Conservation (phyloP, 2,797 vertebrate species). For the Parambassis ranga region DNA sequence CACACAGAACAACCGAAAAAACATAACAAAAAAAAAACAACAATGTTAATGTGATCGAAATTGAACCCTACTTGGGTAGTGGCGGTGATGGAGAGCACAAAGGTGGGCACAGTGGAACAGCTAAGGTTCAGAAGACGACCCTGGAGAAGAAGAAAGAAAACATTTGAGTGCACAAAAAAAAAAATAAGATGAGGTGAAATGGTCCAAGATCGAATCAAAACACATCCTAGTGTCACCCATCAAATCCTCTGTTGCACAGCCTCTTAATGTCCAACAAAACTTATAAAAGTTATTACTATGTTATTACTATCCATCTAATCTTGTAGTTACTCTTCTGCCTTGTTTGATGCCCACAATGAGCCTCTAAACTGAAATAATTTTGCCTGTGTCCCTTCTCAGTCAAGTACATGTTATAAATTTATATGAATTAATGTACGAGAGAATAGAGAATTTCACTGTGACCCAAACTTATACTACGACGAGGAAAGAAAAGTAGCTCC, state of each 20-base stretch:
- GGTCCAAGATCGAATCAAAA: neutral
- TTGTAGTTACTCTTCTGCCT: no score
- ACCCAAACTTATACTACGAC: no score
- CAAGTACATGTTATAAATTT: neutral
- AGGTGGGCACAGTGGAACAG: constrained; percentile 97
- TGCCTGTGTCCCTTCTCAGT: neutral
- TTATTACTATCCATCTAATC: no score
- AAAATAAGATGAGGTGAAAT: neutral
- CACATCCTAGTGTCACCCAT: fast-evolving
- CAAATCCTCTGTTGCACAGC: neutral
- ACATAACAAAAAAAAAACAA: neutral
- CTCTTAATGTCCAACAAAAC: no score
- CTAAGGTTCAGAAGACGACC: constrained; percentile 95
- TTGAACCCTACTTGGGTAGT: constrained; percentile 87
- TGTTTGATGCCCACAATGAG: neutral
- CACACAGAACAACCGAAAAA: neutral
- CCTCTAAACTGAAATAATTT: neutral
- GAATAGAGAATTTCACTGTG: neutral
- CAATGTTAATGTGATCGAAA: neutral
- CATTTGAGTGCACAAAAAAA: neutral
- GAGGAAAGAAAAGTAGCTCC: neutral
- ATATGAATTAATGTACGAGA: neutral
- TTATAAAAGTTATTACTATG: no score
- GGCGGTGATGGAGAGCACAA: constrained; percentile 96
- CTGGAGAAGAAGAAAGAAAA: constrained; percentile 60